Evolutionary conservation across 2,113 vertebrate genomes (phyloP).

Genomic region (Ptyas mucosa): DNA sequence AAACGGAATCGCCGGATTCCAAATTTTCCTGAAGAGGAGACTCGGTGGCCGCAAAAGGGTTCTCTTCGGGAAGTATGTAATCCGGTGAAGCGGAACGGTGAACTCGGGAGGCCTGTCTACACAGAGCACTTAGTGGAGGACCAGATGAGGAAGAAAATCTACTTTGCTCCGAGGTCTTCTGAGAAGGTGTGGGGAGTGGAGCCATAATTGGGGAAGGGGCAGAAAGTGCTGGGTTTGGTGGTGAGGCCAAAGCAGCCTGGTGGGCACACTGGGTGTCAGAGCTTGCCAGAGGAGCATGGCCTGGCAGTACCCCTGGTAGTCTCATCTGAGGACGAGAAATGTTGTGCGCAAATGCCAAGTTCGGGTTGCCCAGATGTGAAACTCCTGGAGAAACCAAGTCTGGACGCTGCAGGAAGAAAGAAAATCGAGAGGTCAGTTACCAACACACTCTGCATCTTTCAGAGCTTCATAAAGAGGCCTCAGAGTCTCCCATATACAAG

Average conservation of each 20-base stretch:
- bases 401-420: not conserved
- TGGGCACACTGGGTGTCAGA: too few relatives aligned
- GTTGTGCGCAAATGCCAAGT: not conserved
- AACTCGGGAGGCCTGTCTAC: rapidly evolving
- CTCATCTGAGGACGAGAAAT: not conserved
- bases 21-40: not conserved
- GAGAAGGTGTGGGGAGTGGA: not conserved
- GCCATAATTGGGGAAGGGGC: not conserved
- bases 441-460: not conserved
- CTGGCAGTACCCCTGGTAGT: rapidly evolving
- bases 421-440: not conserved
- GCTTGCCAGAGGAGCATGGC: rapidly evolving
- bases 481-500: not conserved
- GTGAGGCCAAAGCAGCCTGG: not conserved
- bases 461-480: not conserved
- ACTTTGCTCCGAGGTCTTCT: too few relatives aligned
- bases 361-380: not conserved
- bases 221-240: not conserved
- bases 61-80: not conserved
- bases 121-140: not conserved
- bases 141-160: not conserved
- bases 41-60: not conserved
- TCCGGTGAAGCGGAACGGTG: not conserved
- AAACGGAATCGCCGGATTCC: too few relatives aligned
- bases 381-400: not conserved